Conservation (phyloP, 2,888 invertebrate genomes). For the Oxycera nigricornis region DNA sequence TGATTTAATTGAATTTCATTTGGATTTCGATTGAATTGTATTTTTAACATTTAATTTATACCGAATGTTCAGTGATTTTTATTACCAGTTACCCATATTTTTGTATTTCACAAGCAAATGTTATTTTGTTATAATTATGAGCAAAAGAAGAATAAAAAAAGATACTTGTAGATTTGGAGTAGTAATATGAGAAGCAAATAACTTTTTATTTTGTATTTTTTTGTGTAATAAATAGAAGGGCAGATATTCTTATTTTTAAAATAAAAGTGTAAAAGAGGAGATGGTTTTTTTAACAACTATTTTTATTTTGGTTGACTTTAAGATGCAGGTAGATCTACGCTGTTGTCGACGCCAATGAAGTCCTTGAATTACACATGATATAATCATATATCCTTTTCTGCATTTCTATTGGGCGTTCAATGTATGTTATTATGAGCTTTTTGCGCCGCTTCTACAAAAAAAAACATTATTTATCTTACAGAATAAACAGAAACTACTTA, state of each 20-base stretch:
- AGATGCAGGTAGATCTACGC: too few relatives aligned
- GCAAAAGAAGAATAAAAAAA: not conserved
- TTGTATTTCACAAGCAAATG: not conserved
- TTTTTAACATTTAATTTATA: not conserved
- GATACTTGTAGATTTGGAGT: not conserved
- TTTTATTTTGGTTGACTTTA: too few relatives aligned
- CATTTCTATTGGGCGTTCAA: too few relatives aligned
- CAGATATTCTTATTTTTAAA: not conserved
- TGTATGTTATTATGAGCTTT: too few relatives aligned
- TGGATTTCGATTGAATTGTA: not conserved
- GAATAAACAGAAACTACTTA: too few relatives aligned
- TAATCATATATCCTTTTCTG: too few relatives aligned
- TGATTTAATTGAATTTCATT: too few relatives aligned
- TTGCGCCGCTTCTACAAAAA: too few relatives aligned
- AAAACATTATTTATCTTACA: too few relatives aligned
- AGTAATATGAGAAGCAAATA: not conserved
- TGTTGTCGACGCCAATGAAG: too few relatives aligned
- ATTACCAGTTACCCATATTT: not conserved
- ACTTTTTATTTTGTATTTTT: conserved; percentile 5
- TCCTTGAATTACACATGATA: too few relatives aligned
- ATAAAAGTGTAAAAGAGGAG: not conserved
- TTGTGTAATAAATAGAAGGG: conserved; percentile 6
- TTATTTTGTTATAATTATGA: not conserved
- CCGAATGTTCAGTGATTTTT: too few relatives aligned
- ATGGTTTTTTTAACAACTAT: not conserved